phyloP scores from a whole-genome alignment of 2,888 invertebrate species.

The Xanthia togata region DNA sequence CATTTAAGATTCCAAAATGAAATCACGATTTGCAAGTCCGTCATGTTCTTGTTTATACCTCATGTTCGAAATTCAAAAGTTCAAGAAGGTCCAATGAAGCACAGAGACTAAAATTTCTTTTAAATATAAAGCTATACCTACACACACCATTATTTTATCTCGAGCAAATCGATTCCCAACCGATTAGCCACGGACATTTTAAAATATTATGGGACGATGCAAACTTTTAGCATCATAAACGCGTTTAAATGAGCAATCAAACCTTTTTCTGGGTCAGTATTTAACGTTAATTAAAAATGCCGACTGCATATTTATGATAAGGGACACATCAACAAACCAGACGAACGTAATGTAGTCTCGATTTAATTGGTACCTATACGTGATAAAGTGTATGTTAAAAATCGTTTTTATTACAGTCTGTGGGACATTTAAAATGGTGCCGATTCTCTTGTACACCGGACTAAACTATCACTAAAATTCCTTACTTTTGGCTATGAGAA shows the following conservation, averaged over 20 bases:
- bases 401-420: slow-evolving; percentile 49
- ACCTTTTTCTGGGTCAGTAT: slow-evolving; percentile 68
- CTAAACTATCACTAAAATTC: no score
- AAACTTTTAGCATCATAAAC: slow-evolving; percentile 60
- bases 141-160: slow-evolving; percentile 47
- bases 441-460: no score
- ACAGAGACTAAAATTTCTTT: slow-evolving; percentile 14
- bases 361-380: slow-evolving; percentile 59
- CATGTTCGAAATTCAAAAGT: slow-evolving; percentile 48
- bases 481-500: no score
- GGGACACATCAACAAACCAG: slow-evolving; percentile 34
- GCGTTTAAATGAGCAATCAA: slow-evolving; percentile 68
- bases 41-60: not conserved
- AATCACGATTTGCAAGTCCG: not conserved
- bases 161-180: slow-evolving; percentile 55
- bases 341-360: slow-evolving; percentile 49
- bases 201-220: slow-evolving; percentile 57
- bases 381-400: slow-evolving; percentile 58
- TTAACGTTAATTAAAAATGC: slow-evolving; percentile 67
- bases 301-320: slow-evolving; percentile 59
- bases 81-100: slow-evolving; percentile 32
- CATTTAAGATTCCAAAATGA: not conserved
- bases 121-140: slow-evolving; percentile 25
- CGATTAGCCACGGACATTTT: slow-evolving; percentile 65
- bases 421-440: slow-evolving; percentile 45